These are phyloP conservation scores for Rhagoletis zephyria DNA, from an alignment of 1,140 invertebrate genomes.

Conservation along the genomic window DNA sequence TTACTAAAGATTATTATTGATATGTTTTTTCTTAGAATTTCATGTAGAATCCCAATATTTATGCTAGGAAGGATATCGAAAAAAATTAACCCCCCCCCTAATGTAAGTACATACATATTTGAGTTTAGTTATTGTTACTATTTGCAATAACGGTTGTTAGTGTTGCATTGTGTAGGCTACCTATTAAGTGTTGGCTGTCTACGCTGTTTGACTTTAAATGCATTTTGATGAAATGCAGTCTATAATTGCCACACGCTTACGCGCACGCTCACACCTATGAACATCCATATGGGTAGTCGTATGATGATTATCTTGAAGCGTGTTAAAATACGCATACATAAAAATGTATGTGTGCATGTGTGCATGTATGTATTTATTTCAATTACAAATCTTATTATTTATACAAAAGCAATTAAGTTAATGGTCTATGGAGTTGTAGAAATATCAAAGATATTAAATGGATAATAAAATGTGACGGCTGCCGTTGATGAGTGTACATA, in stretches of 20 bases:
- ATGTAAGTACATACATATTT: too few relatives aligned
- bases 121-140: background rate
- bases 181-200: constrained; percentile 38
- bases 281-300: too few relatives aligned
- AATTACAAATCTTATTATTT: constrained; percentile 23
- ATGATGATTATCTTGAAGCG: constrained; percentile 20
- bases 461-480: background rate
- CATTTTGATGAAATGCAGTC: constrained; percentile 38
- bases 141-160: background rate
- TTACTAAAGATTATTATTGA: too few relatives aligned
- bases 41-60: too few relatives aligned
- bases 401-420: constrained; percentile 37
- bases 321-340: background rate
- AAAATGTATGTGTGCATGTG: too few relatives aligned
- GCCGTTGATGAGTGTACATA: too few relatives aligned
- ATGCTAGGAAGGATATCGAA: too few relatives aligned
- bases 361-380: background rate
- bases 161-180: background rate
- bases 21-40: too few relatives aligned
- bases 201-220: constrained; percentile 33
- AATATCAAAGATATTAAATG: background rate
- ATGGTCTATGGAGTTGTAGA: background rate
- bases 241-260: constrained; percentile 37
- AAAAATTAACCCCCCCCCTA: too few relatives aligned
- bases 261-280: background rate